Evolutionary conservation across 2,888 invertebrate species (phyloP).

Genomic region (Latrodectus elegans): DNA sequence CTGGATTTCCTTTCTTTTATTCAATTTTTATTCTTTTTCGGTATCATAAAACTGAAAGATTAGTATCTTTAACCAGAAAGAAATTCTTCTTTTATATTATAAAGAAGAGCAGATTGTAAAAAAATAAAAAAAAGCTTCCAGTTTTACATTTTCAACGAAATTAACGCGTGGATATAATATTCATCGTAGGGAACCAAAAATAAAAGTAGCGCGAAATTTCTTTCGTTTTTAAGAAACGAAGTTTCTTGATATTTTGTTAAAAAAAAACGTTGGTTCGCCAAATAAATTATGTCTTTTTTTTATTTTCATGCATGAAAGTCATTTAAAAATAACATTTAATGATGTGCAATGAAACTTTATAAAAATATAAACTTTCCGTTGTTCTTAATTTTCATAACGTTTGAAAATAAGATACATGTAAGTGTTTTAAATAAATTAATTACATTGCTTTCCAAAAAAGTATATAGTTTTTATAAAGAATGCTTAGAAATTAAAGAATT

Average conservation of each 20-base stretch:
- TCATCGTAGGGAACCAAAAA: neutral
- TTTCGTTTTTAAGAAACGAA: conserved; percentile 20
- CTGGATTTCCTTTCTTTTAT: neutral
- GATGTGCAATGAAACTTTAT: no score
- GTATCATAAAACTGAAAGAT: conserved; percentile 21
- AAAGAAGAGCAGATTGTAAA: conserved; percentile 2
- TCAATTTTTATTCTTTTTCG: neutral
- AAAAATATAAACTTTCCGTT: no score
- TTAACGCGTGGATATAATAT: conserved; percentile 12
- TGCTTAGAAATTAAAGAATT: no score
- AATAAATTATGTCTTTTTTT: no score
- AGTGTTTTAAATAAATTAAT: no score
- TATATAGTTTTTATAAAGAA: no score
- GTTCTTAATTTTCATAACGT: no score
- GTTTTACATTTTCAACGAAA: conserved; percentile 18
- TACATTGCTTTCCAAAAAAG: no score
- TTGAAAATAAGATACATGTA: no score
- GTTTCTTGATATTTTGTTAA: neutral
- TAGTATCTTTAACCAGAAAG: conserved; percentile 7
- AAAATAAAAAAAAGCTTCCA: neutral
- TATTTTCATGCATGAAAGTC: no score
- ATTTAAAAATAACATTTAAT: no score
- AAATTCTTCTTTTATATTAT: neutral
- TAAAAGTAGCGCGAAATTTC: neutral
- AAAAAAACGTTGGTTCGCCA: no score